Percentiles rank a stretch among this genome's conserved stretches.
phyloP scores from a whole-genome alignment of 2,113 vertebrate genomes.

The Nesoenas mayeri region DNA sequence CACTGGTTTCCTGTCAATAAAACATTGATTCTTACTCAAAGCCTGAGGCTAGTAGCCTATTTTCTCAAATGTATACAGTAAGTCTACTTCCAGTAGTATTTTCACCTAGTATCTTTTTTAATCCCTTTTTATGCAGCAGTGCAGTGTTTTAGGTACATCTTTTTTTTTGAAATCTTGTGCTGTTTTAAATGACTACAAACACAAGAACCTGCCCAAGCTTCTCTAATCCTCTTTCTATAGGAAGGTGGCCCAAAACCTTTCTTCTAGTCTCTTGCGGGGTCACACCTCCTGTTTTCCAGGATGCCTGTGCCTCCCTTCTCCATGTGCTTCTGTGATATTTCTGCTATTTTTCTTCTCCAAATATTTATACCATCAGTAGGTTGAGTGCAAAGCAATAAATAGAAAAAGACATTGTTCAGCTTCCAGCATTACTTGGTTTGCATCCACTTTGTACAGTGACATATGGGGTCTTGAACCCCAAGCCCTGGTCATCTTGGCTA shows the following conservation, averaged over 20 bases:
- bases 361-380: not conserved
- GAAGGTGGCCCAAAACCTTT: not conserved
- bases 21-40: not conserved
- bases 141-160: not conserved
- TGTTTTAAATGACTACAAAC: not conserved
- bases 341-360: not conserved
- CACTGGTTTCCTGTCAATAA: conserved; percentile 31
- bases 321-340: not conserved
- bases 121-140: not conserved
- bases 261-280: not conserved
- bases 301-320: not conserved
- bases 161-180: not conserved
- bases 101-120: not conserved
- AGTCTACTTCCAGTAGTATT: not conserved
- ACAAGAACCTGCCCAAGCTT: not conserved
- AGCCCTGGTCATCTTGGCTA: not conserved
- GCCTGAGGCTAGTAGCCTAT: not conserved
- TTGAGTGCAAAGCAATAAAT: not conserved
- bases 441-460: not conserved
- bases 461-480: not conserved
- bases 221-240: not conserved
- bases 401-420: not conserved
- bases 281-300: not conserved
- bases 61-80: not conserved
- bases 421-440: not conserved